Evolutionary conservation across 2,888 invertebrate species (phyloP).

Genomic region (Exocentrus adspersus): DNA sequence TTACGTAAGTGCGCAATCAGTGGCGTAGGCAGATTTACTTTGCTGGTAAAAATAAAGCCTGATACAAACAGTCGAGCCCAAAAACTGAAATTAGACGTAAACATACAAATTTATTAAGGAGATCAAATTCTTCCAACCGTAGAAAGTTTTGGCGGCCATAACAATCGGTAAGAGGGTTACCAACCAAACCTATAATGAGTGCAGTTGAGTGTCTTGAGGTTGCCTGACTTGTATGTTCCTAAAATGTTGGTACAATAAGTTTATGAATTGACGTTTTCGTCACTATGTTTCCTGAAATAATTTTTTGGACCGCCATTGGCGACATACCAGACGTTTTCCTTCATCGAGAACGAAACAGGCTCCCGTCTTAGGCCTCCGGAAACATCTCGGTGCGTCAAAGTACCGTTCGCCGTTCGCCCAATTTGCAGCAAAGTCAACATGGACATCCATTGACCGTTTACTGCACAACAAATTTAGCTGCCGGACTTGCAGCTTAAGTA

Average conservation of each 20-base stretch:
- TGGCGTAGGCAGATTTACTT: neutral
- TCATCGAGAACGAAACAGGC: conserved; percentile 15
- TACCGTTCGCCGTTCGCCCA: conserved; percentile 25
- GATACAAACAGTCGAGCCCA: neutral
- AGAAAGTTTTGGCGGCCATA: too few species aligned
- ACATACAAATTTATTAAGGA: too few species aligned
- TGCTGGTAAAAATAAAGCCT: too few species aligned
- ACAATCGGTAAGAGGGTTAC: too few species aligned
- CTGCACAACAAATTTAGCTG: conserved; percentile 15
- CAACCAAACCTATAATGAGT: too few species aligned
- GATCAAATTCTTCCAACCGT: too few species aligned
- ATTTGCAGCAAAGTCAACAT: conserved; percentile 22
- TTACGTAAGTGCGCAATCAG: neutral
- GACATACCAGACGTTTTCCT: conserved; percentile 15
- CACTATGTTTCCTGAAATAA: too few species aligned
- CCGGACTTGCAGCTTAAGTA: neutral
- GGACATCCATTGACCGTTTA: conserved; percentile 23
- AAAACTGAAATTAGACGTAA: neutral
- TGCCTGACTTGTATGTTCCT: too few species aligned
- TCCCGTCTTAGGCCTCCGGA: conserved; percentile 28
- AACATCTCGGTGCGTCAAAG: conserved; percentile 31
- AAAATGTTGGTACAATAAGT: too few species aligned
- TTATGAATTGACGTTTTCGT: too few species aligned
- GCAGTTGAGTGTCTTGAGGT: too few species aligned
- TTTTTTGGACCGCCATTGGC: neutral